phyloP scores from a whole-genome alignment of 64 coral and sea anemone genomes.

The Stichodactyla helianthus region DNA sequence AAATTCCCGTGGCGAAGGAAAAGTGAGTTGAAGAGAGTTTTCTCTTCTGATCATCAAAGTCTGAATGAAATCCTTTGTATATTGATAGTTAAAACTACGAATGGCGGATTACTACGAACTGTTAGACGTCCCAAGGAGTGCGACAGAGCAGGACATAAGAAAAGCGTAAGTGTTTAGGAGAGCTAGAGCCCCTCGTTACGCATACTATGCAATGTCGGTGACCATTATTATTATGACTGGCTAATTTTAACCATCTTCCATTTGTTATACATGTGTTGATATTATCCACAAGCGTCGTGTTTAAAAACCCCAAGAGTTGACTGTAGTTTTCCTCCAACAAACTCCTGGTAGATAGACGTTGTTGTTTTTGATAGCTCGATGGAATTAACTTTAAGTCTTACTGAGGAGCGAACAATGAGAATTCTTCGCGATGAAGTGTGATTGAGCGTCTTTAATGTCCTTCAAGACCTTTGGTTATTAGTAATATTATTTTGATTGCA shows the following conservation, averaged over 20 bases:
- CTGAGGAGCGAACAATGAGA: not conserved
- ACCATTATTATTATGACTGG: not conserved
- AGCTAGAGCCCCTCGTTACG: not conserved
- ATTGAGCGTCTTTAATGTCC: not conserved
- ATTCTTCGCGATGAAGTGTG: not conserved
- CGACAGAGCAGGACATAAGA: constrained; percentile 88
- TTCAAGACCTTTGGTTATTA: not conserved
- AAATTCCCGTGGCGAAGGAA: constrained; percentile 2
- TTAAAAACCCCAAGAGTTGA: not conserved
- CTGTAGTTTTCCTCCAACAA: not conserved
- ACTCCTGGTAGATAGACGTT: not conserved
- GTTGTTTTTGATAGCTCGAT: not conserved
- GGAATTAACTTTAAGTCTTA: not conserved
- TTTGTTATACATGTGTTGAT: not conserved
- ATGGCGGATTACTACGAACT: constrained; percentile 93
- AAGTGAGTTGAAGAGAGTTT: constrained; percentile 13
- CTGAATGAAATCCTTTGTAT: not conserved
- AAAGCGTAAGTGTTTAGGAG: constrained; percentile 73
- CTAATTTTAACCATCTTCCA: not conserved
- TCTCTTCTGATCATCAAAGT: constrained; percentile 1
- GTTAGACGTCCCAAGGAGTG: constrained; percentile 53
- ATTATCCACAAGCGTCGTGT: not conserved
- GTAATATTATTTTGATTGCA: not conserved
- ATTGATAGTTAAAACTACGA: not conserved
- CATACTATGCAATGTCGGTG: not conserved